Conservation (phyloP, 2,113 vertebrate genomes). For the Neopipo cinnamomea region DNA sequence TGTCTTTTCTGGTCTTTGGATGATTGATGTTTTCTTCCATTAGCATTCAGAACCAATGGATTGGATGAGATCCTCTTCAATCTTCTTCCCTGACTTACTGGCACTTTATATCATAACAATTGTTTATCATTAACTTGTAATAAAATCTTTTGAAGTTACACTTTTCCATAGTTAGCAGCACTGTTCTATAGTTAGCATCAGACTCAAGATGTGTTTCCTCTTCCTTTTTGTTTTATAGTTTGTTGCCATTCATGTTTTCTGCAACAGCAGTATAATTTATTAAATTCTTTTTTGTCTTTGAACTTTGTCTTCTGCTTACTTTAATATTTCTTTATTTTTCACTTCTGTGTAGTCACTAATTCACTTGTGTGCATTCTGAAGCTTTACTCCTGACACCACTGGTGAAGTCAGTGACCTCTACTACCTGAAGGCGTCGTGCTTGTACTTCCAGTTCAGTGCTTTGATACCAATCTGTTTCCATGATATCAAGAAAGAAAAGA, state of each 20-base stretch:
- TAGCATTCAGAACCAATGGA: neutral
- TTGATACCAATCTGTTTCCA: neutral
- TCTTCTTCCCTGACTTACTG: neutral
- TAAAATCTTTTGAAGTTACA: neutral
- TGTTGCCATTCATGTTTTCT: neutral
- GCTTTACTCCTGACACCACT: neutral
- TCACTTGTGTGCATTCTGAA: neutral
- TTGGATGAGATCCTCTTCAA: neutral
- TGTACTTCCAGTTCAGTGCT: neutral
- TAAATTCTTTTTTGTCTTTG: neutral
- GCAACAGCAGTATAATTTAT: neutral
- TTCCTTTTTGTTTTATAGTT: neutral
- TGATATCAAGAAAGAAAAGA: neutral
- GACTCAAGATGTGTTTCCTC: neutral
- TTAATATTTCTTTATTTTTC: neutral
- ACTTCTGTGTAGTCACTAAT: neutral
- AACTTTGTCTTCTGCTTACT: neutral
- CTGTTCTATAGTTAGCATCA: neutral
- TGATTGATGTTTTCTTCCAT: neutral
- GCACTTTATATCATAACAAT: neutral
- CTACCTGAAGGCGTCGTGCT: neutral
- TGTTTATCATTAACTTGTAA: neutral
- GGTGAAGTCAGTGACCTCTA: neutral
- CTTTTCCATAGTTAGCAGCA: neutral
- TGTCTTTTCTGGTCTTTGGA: neutral